A percentile compares a stretch with the other conserved stretches of the same genome.
phyloP scores from a whole-genome alignment of 2,888 invertebrate genomes.

The Aspidiotus destructor region DNA sequence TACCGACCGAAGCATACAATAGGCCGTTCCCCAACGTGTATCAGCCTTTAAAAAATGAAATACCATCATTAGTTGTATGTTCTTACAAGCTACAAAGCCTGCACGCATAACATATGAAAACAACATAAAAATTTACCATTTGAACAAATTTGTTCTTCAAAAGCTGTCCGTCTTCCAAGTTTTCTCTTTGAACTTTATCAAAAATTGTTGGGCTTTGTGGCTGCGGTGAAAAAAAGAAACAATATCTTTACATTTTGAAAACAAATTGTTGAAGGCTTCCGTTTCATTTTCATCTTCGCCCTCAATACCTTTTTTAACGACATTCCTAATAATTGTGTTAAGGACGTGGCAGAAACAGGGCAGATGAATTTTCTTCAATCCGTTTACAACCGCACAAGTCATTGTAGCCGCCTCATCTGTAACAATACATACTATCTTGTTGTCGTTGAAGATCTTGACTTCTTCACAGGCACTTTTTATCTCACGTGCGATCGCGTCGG shows the following conservation, averaged over 20 bases:
- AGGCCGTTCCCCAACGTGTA: background rate
- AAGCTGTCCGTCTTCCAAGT: too few species aligned
- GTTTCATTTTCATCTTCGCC: background rate
- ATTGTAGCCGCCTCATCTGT: slow-evolving; percentile 2
- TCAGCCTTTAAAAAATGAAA: background rate
- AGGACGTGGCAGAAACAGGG: background rate
- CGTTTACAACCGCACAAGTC: background rate
- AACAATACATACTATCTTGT: background rate
- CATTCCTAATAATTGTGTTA: background rate
- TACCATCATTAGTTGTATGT: background rate
- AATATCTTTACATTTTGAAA: too few species aligned
- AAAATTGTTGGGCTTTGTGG: too few species aligned
- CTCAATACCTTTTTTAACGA: background rate
- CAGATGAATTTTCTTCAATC: background rate
- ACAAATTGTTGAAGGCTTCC: too few species aligned
- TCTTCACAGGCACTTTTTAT: background rate
- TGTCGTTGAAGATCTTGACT: background rate
- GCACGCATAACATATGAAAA: too few species aligned
- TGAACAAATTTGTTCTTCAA: too few species aligned
- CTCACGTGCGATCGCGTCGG: background rate
- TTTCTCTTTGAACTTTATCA: too few species aligned
- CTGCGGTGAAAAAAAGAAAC: too few species aligned
- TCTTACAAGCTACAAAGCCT: too few species aligned
- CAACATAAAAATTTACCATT: too few species aligned
- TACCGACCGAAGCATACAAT: background rate